Evolutionary conservation across 53 echinoderm and acorn worm species (phyloP), one percentile per base, ranked within the genome.

Genomic region (Luidia sarsii): DNA sequence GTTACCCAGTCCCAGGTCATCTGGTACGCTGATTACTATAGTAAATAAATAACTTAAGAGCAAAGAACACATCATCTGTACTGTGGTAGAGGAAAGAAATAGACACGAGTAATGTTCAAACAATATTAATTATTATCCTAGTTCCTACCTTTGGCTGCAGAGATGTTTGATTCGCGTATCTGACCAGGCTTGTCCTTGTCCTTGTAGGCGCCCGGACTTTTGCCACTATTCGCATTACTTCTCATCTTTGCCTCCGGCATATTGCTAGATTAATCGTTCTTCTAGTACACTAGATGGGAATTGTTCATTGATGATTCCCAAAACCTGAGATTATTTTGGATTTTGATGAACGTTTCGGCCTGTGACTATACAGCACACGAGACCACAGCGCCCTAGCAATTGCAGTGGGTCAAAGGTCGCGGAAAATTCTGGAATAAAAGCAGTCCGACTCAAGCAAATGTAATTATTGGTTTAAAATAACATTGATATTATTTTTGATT

Each of bases 61-160:
- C n/a, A n/a, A n/a, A n/a, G n/a, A n/a, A n/a, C n/a, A n/a, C n/a
- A n/a, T n/a, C n/a, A n/a, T n/a, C n/a, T n/a, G n/a, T n/a, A n/a
- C n/a, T n/a, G n/a, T n/a, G n/a, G n/a, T n/a, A n/a, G n/a, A n/a
- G n/a, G n/a, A n/a, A n/a, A n/a, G n/a, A n/a, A n/a, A n/a, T n/a
- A n/a, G n/a, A n/a, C n/a, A n/a, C n/a, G n/a, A n/a, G n/a, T n/a
- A n/a, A n/a, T n/a, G n/a, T n/a, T n/a, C n/a, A n/a, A n/a, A n/a
- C n/a, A n/a, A n/a, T n/a, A n/a, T n/a, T n/a, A n/a, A n/a, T n/a
- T n/a, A n/a, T n/a, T n/a, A n/a, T n/a, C n/a, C n/a, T n/a, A n/a
- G n/a, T n/a, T n/a, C 51, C 65, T 66, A 91, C 91, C 91, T 84
- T 91, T 91, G 2, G 91, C 91, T 38, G 91, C 91, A 24, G 83